These are phyloP conservation scores for Trimorus sp. DNA, from an alignment of 2,888 invertebrate species.

Conservation along the genomic window DNA sequence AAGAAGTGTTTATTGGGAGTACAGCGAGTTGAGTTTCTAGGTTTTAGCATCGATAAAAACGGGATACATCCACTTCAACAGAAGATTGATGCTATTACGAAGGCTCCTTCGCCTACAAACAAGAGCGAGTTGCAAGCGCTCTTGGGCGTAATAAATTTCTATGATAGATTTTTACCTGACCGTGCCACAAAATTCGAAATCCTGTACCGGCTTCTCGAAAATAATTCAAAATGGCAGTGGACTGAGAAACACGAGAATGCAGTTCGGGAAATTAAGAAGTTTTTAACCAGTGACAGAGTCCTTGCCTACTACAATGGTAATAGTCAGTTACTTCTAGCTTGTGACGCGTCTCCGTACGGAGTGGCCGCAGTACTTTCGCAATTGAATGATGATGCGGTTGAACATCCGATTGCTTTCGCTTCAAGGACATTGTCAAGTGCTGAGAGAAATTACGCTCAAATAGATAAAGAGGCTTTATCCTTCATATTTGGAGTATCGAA, in stretches of 20 bases:
- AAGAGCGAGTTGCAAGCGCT: conserved; percentile 17
- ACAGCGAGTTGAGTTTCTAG: conserved; percentile 5
- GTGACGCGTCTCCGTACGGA: conserved; percentile 78
- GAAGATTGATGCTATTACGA: too few relatives aligned
- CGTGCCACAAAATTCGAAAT: not conserved
- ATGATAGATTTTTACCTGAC: conserved; percentile 4
- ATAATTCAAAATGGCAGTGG: not conserved
- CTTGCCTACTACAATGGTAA: conserved; percentile 62
- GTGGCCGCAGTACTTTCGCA: conserved; percentile 72
- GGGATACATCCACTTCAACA: not conserved
- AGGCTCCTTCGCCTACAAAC: too few relatives aligned
- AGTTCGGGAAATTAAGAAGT: conserved; percentile 65
- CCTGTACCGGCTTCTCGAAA: conserved; percentile 10
- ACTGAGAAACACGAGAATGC: conserved; percentile 64
- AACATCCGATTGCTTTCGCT: conserved; percentile 66
- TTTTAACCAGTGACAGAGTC: conserved; percentile 43
- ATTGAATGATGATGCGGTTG: conserved; percentile 35
- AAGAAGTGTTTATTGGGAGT: not conserved
- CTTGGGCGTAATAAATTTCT: conserved; percentile 9
- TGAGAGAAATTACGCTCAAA: conserved; percentile 64
- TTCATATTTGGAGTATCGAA: conserved; percentile 67
- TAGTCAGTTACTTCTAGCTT: conserved; percentile 72
- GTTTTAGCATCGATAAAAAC: not conserved
- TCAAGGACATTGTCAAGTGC: conserved; percentile 61
- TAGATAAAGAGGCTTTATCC: conserved; percentile 67